phyloP scores from a whole-genome alignment of 2,797 vertebrate species.

The Sciaenops ocellatus region DNA sequence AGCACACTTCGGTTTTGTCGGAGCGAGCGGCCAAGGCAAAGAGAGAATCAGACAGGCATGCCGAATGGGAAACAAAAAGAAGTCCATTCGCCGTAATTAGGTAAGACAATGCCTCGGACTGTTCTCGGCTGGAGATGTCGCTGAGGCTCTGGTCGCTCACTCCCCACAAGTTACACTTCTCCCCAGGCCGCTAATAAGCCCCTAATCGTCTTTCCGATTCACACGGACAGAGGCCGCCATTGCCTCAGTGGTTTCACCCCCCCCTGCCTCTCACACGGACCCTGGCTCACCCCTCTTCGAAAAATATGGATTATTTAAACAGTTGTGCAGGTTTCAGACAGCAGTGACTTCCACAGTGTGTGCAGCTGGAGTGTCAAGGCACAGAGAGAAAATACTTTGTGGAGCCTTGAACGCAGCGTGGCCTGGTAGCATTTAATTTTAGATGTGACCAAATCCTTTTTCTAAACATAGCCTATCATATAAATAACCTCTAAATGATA shows the following conservation, averaged over 20 bases:
- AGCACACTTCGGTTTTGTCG: constrained; percentile 94
- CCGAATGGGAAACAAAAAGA: constrained; percentile 94
- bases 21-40: constrained; percentile 88
- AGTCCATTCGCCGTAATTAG: constrained; percentile 94
- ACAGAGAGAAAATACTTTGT: background rate
- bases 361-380: too few relatives aligned
- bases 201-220: constrained; percentile 92
- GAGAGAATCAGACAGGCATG: constrained; percentile 97
- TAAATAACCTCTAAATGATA: background rate
- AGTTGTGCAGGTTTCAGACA: constrained; percentile 18
- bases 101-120: constrained; percentile 95
- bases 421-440: background rate
- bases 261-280: constrained; percentile 65
- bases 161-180: constrained; percentile 90
- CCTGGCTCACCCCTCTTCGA: constrained; percentile 59
- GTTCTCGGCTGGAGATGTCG: constrained; percentile 96
- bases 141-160: constrained; percentile 89
- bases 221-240: constrained; percentile 83
- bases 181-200: constrained; percentile 94
- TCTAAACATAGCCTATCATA: background rate
- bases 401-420: constrained; percentile 1
- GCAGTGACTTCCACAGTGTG: too few relatives aligned
- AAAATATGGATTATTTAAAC: constrained; percentile 51
- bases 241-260: constrained; percentile 67
- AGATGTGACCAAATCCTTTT: background rate